Percentiles rank a stretch among this genome's conserved stretches.
phyloP scores from a whole-genome alignment of 2,888 invertebrate species.

The Calliopum simillimum region DNA sequence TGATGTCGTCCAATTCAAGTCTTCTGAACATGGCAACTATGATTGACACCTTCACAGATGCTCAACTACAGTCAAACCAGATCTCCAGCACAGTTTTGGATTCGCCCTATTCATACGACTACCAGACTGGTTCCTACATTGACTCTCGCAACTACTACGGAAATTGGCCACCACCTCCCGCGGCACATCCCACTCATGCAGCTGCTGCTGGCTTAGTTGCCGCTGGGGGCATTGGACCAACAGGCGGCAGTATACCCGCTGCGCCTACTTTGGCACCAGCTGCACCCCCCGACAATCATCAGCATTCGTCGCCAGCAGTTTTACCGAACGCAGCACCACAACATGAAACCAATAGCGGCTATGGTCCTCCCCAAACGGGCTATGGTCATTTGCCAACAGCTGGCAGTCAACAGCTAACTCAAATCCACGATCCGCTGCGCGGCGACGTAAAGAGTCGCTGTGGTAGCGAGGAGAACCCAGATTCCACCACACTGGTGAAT shows the following conservation, averaged over 20 bases:
- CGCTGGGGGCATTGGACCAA: slow-evolving; percentile 25
- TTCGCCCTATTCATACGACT: slow-evolving; percentile 75
- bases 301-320: slow-evolving; percentile 59
- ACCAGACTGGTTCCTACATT: slow-evolving; percentile 70
- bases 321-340: slow-evolving; percentile 13
- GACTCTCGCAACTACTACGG: slow-evolving; percentile 76
- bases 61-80: slow-evolving; percentile 85
- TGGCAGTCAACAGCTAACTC: slow-evolving; percentile 52
- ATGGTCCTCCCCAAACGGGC: slow-evolving; percentile 52
- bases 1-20: slow-evolving; percentile 69
- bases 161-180: slow-evolving; percentile 71
- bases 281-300: slow-evolving; percentile 40
- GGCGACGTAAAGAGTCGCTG: slow-evolving; percentile 65
- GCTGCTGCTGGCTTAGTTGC: slow-evolving; percentile 42
- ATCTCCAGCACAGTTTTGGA: slow-evolving; percentile 87
- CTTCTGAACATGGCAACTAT: slow-evolving; percentile 80
- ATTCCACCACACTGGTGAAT: slow-evolving; percentile 76
- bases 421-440: slow-evolving; percentile 55
- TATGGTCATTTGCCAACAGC: slow-evolving; percentile 60
- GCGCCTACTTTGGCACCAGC: slow-evolving; percentile 46
- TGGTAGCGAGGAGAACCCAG: slow-evolving; percentile 77
- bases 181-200: slow-evolving; percentile 68
- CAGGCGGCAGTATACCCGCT: slow-evolving; percentile 35
- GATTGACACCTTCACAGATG: slow-evolving; percentile 82
- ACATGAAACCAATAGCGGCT: slow-evolving; percentile 57